Evolutionary conservation across 1,140 invertebrate genomes (phyloP).

Genomic region (Papilio machaon): DNA sequence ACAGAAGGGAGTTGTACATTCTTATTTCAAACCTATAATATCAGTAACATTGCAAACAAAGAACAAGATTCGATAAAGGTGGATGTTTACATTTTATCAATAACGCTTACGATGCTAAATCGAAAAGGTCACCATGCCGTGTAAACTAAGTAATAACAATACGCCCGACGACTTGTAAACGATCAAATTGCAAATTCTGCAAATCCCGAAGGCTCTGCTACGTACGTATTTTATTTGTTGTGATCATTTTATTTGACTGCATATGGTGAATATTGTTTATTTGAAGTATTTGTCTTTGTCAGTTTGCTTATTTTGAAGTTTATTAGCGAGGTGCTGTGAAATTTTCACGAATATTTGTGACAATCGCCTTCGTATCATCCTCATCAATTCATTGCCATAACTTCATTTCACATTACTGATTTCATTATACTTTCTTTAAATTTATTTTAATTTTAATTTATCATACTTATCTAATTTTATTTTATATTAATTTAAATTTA

Average conservation of each 20-base stretch:
- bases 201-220: slow-evolving; percentile 1
- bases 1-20: no score
- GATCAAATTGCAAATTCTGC: slow-evolving; percentile 12
- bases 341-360: no score
- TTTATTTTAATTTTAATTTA: no score
- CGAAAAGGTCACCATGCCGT: slow-evolving; percentile 5
- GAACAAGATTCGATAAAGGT: neutral
- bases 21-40: no score
- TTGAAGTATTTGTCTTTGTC: neutral
- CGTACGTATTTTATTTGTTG: slow-evolving; percentile 1
- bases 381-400: no score
- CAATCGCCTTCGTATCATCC: no score
- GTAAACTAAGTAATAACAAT: slow-evolving; percentile 14
- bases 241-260: slow-evolving; percentile 1
- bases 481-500: no score
- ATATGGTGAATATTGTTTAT: neutral
- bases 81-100: neutral
- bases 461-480: no score
- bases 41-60: neutral
- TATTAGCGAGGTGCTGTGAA: no score
- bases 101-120: neutral
- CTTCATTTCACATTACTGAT: no score
- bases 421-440: no score
- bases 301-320: neutral
- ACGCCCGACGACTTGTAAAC: neutral